phyloP scores from a whole-genome alignment of 2,113 vertebrate species.

The Pogonocichla stellata region DNA sequence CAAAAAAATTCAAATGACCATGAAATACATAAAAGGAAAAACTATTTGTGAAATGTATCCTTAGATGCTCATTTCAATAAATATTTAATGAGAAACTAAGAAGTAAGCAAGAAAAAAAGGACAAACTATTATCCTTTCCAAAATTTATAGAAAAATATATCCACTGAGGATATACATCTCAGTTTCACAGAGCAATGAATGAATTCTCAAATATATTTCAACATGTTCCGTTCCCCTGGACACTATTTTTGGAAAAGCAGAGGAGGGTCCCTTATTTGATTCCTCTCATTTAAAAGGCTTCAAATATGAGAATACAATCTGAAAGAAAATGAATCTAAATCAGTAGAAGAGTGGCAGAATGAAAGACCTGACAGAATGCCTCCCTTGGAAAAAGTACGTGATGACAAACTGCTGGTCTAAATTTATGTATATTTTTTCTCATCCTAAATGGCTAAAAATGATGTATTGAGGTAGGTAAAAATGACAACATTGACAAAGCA shows the following conservation, averaged over 20 bases:
- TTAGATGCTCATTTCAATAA: neutral
- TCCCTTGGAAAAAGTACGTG: neutral
- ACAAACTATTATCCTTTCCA: neutral
- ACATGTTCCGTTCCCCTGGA: neutral
- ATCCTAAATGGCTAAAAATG: neutral
- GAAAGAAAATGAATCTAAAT: neutral
- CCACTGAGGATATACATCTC: neutral
- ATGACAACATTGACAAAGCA: neutral
- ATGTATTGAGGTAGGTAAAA: neutral
- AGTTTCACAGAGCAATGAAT: neutral
- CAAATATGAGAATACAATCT: neutral
- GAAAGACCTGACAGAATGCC: neutral
- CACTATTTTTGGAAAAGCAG: neutral
- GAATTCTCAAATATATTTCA: neutral
- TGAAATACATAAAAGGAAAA: constrained; percentile 5
- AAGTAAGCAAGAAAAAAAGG: neutral
- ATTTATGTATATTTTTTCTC: neutral
- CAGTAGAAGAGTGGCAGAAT: neutral
- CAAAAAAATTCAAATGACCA: neutral
- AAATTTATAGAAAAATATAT: neutral
- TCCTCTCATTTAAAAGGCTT: neutral
- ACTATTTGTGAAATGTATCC: neutral
- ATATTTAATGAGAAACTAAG: neutral
- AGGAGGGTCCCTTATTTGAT: neutral
- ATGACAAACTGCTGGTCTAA: neutral